These are phyloP conservation scores for Odontocolon sp. DNA, from an alignment of 2,888 invertebrate species.

Conservation along the genomic window DNA sequence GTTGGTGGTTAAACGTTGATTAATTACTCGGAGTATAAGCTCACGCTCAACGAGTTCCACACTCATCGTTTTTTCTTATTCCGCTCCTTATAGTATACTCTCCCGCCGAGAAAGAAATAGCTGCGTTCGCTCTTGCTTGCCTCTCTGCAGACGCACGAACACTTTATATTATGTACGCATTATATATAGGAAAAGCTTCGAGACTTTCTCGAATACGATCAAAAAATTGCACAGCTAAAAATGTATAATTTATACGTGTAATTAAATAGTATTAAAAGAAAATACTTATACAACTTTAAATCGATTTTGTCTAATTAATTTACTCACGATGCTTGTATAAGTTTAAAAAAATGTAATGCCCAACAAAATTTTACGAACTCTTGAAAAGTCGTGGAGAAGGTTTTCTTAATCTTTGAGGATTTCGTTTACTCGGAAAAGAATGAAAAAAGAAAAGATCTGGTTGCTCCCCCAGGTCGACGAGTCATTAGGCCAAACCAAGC, in stretches of 20 bases:
- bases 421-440: not conserved
- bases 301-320: not conserved
- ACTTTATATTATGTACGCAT: constrained; percentile 6
- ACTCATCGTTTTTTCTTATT: constrained; percentile 6
- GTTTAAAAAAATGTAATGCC: no score
- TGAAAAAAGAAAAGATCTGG: not conserved
- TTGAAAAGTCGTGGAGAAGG: not conserved
- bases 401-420: constrained; percentile 9
- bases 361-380: not conserved
- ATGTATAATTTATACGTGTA: not conserved
- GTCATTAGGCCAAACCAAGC: constrained; percentile 41
- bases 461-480: constrained; percentile 33
- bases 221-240: constrained; percentile 13
- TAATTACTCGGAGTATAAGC: no score
- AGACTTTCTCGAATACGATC: constrained; percentile 25
- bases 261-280: not conserved
- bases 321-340: not conserved
- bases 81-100: constrained; percentile 19
- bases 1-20: no score
- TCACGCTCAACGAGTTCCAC: no score
- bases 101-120: constrained; percentile 33
- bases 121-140: constrained; percentile 10
- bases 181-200: constrained; percentile 38
- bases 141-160: constrained; percentile 4
- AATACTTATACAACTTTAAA: not conserved